Percentiles rank a stretch among this genome's conserved stretches.
Conservation (phyloP, 2,113 vertebrate genomes). For the Erpornis zantholeuca region DNA sequence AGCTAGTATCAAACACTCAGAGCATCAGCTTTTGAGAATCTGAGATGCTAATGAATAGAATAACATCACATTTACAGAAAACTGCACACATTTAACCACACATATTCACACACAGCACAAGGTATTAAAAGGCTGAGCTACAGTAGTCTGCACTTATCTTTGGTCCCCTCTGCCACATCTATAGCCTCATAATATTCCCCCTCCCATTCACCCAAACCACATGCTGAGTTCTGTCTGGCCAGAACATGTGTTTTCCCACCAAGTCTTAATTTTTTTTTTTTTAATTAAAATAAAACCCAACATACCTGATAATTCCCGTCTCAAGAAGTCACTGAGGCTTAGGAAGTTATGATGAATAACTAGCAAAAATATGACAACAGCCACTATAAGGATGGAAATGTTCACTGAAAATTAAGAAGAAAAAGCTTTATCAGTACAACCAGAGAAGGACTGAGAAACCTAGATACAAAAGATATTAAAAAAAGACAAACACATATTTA, state of each 20-base stretch:
- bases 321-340: conserved; percentile 88
- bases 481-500: not conserved
- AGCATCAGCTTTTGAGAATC: not conserved
- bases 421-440: not conserved
- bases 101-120: not conserved
- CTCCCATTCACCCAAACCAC: not conserved
- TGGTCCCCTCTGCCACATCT: not conserved
- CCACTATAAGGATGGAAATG: conserved; percentile 84
- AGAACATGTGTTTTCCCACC: not conserved
- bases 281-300: not conserved
- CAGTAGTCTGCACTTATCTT: not conserved
- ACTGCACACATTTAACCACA: not conserved
- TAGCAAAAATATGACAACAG: conserved; percentile 86
- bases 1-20: not conserved
- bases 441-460: not conserved
- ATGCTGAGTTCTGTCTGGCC: not conserved
- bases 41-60: not conserved
- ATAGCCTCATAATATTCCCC: not conserved
- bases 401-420: conserved; percentile 81
- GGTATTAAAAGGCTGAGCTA: not conserved
- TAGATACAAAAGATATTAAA: not conserved
- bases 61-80: not conserved
- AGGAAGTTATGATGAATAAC: conserved; percentile 91
- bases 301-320: conserved; percentile 82
- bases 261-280: not conserved